Evolutionary conservation across 2,113 vertebrate species (phyloP), one percentile per base, ranked within the genome.

Genomic region (Plecotus auritus): DNA sequence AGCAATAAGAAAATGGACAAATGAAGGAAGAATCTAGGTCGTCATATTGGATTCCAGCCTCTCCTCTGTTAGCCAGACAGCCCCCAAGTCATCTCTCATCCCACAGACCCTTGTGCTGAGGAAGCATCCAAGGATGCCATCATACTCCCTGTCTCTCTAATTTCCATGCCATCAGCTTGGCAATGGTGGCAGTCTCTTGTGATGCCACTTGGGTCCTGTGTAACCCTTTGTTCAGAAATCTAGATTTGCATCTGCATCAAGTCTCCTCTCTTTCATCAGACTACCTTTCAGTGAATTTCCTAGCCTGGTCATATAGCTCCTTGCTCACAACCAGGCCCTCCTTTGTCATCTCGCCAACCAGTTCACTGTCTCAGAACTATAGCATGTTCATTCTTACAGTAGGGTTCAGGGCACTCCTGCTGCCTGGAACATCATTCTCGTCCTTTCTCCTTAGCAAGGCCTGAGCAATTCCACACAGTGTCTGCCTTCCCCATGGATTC

Each of bases 361-460:
- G 7, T 37, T 74, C 11, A 18, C 26, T 40, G 56, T 37, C 9
- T 13, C 18, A 35, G 3, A 49, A 49, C 7, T 23, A 7, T 6
- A 35, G n/a, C 14, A 9, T 2, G 4, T 3, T 40, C 14, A 5
- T 7, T 69, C 28, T n/a, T 6, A n/a, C 9, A 1, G 59, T 20
- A 23, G 28, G 6, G 4, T 61, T n/a, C 11, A 40, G 0, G 2
- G 12, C 35, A 13, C n/a, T 51, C 8, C 35, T 61, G 4, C 32
- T n/a, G 1, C 73, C 26, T 7, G 3, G 16, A 26, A n/a, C 1
- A 37, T 10, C 7, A 11, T 7, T 30, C 54, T 54, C 13, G 12
- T 45, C 37, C 1, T 4, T n/a, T 26, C 16, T 54, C 1, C 6
- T 66, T 2, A 20, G 32, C 2, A 51, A 11, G 26, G 7, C 16